These are phyloP conservation scores for Poecilia wingei DNA, from an alignment of 2,797 vertebrate genomes.

Conservation along the genomic window DNA sequence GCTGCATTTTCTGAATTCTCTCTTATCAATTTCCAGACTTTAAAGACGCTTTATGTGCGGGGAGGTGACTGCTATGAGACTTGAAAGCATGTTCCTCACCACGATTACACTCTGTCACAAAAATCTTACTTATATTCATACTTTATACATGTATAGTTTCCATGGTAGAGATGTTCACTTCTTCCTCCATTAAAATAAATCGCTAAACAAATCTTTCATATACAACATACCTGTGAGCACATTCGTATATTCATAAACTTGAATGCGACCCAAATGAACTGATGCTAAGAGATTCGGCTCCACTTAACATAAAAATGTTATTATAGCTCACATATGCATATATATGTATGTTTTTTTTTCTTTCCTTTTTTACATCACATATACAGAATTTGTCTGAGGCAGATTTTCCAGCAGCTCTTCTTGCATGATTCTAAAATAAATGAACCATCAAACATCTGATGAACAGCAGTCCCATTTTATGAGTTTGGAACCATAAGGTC, in stretches of 20 bases:
- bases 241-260: slow-evolving; percentile 13
- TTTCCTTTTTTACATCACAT: slow-evolving; percentile 5
- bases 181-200: slow-evolving; percentile 4
- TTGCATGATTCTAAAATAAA: slow-evolving; percentile 16
- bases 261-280: slow-evolving; percentile 7
- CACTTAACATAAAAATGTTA: neutral
- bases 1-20: slow-evolving; percentile 75
- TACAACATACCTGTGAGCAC: slow-evolving; percentile 23
- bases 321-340: neutral
- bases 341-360: neutral
- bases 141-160: neutral
- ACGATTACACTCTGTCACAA: neutral
- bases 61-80: slow-evolving; percentile 51
- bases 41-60: slow-evolving; percentile 37
- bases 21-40: slow-evolving; percentile 77
- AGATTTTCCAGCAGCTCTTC: slow-evolving; percentile 28
- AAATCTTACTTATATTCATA: neutral
- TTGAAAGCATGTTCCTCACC: slow-evolving; percentile 47
- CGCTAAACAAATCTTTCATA: slow-evolving; percentile 13
- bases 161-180: neutral
- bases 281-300: neutral
- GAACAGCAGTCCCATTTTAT: slow-evolving; percentile 35
- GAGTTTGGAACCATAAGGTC: slow-evolving; percentile 27
- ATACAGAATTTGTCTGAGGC: slow-evolving; percentile 23
- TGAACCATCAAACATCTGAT: slow-evolving; percentile 39